A percentile compares a stretch with the other conserved stretches of the same genome.
Evolutionary conservation across 2,113 vertebrate genomes (phyloP).

Genomic region (Struthidea cinerea): DNA sequence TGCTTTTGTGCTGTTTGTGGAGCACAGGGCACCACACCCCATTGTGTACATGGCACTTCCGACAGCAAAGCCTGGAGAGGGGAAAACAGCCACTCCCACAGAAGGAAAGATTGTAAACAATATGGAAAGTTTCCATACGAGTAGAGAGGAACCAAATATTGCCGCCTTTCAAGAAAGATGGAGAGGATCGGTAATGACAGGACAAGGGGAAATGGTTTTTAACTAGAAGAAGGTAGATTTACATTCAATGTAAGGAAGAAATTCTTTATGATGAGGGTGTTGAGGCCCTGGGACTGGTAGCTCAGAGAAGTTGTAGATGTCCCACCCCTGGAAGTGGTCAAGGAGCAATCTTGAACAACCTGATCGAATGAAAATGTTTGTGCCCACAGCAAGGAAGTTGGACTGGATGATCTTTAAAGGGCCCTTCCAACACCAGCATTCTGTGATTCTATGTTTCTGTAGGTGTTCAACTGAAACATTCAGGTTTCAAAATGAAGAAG

Average conservation of each 20-base stretch:
- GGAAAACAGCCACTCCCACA: neutral
- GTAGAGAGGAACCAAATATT: neutral
- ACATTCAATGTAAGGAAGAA: neutral
- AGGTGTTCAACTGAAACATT: neutral
- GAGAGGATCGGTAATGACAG: neutral
- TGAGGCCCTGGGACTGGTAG: neutral
- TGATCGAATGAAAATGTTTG: accelerated
- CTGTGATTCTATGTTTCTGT: neutral
- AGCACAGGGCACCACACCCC: neutral
- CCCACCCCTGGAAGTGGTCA: neutral
- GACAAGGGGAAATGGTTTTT: neutral
- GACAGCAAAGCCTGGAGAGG: neutral
- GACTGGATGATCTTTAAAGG: neutral
- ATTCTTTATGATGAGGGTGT: neutral
- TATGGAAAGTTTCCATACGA: neutral
- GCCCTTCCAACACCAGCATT: neutral
- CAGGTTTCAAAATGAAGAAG: neutral
- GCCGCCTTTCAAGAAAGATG: neutral
- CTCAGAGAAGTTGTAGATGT: neutral
- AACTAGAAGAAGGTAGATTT: neutral
- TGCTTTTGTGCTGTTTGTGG: neutral
- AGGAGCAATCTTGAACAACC: neutral
- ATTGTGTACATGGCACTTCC: neutral
- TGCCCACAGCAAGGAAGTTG: neutral
- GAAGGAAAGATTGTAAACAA: neutral